Percentiles rank a stretch among this genome's conserved stretches.
Conservation (phyloP, 2,888 invertebrate genomes). For the Aspidiotus destructor region DNA sequence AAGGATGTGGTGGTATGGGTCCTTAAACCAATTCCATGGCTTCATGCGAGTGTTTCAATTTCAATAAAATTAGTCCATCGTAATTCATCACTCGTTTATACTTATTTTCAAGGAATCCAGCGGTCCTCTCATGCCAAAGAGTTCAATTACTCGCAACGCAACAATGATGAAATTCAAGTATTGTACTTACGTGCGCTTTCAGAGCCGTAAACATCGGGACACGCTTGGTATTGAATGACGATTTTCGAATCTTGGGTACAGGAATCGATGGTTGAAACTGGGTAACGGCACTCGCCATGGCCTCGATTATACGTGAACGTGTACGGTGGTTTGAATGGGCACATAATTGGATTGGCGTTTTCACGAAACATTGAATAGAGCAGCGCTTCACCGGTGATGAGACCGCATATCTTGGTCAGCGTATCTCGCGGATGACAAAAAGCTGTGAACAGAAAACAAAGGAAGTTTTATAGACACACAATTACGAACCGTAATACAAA, state of each 20-base stretch:
- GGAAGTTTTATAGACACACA: neutral
- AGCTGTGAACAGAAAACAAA: slow-evolving; percentile 48
- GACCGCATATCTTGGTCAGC: slow-evolving; percentile 69
- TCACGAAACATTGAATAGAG: slow-evolving; percentile 84
- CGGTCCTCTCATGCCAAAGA: no score
- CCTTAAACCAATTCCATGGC: no score
- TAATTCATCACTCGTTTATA: no score
- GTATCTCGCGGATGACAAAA: slow-evolving; percentile 63
- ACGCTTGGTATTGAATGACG: slow-evolving; percentile 84
- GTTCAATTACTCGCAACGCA: neutral
- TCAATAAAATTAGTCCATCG: no score
- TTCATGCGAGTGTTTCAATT: no score
- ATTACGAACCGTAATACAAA: no score
- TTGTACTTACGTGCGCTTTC: slow-evolving; percentile 70
- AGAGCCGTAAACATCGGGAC: slow-evolving; percentile 80
- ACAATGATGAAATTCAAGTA: neutral
- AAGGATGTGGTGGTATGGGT: no score
- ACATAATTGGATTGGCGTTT: slow-evolving; percentile 76
- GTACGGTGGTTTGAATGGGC: slow-evolving; percentile 80
- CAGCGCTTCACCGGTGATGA: slow-evolving; percentile 79
- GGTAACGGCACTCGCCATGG: slow-evolving; percentile 78
- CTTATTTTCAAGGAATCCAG: no score
- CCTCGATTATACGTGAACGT: slow-evolving; percentile 84
- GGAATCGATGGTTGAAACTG: slow-evolving; percentile 83
- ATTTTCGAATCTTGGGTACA: slow-evolving; percentile 87